Evolutionary conservation across 2,888 invertebrate genomes (phyloP).

Genomic region (Leptinotarsa peninsularis): DNA sequence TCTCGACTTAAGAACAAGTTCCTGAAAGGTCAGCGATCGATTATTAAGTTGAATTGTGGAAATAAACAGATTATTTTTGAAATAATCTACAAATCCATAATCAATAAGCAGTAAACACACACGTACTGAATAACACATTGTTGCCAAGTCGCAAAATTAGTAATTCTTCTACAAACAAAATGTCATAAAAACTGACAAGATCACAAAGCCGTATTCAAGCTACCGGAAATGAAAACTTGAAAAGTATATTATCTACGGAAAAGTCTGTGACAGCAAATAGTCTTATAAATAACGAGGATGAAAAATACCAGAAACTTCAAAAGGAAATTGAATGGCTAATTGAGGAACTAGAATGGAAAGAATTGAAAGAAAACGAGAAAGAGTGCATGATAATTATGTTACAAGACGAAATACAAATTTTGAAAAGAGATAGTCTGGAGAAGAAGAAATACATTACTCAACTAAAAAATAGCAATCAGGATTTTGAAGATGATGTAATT

Average conservation of each 20-base stretch:
- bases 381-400: not conserved
- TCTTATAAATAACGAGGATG: not conserved
- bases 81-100: conserved; percentile 4
- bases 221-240: conserved; percentile 5
- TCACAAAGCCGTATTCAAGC: conserved; percentile 12
- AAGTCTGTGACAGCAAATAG: not conserved
- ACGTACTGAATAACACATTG: conserved; percentile 7
- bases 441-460: too few relatives aligned
- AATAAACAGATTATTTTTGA: not conserved
- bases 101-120: not conserved
- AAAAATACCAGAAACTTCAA: conserved; percentile 9
- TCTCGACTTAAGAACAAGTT: too few relatives aligned
- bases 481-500: too few relatives aligned
- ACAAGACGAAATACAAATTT: conserved; percentile 9
- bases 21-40: conserved; percentile 7
- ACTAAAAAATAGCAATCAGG: too few relatives aligned
- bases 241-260: not conserved
- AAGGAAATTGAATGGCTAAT: conserved; percentile 5
- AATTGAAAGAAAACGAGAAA: conserved; percentile 12
- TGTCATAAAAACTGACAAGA: conserved; percentile 1
- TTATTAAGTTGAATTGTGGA: not conserved
- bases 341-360: not conserved
- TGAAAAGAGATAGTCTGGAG: not conserved
- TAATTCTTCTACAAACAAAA: conserved; percentile 2
- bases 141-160: conserved; percentile 14